These are phyloP conservation scores for Leucoraja erinaceus DNA, from an alignment of 2,113 vertebrate genomes.

Conservation along the genomic window DNA sequence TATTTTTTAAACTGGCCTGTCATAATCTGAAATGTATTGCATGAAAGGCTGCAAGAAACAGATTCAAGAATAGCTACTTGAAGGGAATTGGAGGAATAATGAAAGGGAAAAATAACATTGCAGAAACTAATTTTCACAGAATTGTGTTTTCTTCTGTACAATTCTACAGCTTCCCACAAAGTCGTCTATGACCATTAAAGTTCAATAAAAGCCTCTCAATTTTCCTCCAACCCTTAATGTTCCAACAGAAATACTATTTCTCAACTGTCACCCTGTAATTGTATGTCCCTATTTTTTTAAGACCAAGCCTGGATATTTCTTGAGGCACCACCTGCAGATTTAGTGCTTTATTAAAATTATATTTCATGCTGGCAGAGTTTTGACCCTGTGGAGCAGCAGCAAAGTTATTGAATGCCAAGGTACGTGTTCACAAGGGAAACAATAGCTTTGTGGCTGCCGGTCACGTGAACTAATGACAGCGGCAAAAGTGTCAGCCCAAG, in stretches of 20 bases:
- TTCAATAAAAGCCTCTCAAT: not conserved
- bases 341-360: not conserved
- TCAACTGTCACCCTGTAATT: not conserved
- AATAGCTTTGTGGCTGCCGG: not conserved
- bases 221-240: not conserved
- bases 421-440: not conserved
- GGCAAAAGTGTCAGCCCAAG: not conserved
- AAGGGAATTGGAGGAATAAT: not conserved
- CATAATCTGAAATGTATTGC: not conserved
- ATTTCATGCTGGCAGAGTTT: not conserved
- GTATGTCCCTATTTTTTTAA: not conserved
- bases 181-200: not conserved
- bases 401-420: not conserved
- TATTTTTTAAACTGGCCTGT: not conserved
- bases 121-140: not conserved
- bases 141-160: not conserved
- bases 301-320: not conserved
- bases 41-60: not conserved
- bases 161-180: not conserved
- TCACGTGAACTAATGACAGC: not conserved
- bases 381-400: not conserved
- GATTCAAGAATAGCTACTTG: not conserved
- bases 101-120: not conserved
- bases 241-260: not conserved
- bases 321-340: not conserved